Evolutionary conservation across 64 coral and sea anemone genomes (phyloP).

Genomic region (Montipora cactus): DNA sequence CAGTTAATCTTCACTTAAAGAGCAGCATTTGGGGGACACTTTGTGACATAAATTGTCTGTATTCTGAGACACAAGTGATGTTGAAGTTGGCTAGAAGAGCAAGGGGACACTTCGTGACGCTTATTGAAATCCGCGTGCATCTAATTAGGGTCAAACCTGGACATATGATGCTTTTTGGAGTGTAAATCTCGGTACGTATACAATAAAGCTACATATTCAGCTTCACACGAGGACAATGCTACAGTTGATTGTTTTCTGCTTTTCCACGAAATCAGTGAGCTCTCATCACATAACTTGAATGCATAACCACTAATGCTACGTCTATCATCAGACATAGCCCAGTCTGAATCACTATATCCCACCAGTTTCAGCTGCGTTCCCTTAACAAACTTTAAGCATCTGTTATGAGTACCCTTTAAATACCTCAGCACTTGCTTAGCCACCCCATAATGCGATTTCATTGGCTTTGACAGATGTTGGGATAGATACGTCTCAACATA

Average conservation of each 20-base stretch:
- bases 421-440: constrained; percentile 64
- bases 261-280: too few relatives aligned
- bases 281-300: constrained; percentile 42
- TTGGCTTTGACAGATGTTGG: constrained; percentile 56
- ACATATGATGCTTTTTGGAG: too few relatives aligned
- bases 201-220: constrained; percentile 31
- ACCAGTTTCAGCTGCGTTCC: constrained; percentile 12
- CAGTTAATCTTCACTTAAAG: too few relatives aligned
- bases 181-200: too few relatives aligned
- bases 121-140: too few relatives aligned
- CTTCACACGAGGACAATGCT: constrained; percentile 68
- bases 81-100: too few relatives aligned
- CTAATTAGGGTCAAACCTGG: too few relatives aligned
- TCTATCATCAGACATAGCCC: constrained; percentile 42
- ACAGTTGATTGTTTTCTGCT: not conserved
- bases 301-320: constrained; percentile 52
- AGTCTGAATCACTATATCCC: constrained; percentile 41
- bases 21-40: too few relatives aligned
- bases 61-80: too few relatives aligned
- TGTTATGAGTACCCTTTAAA: constrained; percentile 33
- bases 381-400: constrained; percentile 44
- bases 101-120: too few relatives aligned
- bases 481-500: constrained; percentile 59
- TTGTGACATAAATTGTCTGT: too few relatives aligned
- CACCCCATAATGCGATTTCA: constrained; percentile 4